Evolutionary conservation across 2,113 vertebrate species (phyloP).

Genomic region (Ifrita kowaldi): DNA sequence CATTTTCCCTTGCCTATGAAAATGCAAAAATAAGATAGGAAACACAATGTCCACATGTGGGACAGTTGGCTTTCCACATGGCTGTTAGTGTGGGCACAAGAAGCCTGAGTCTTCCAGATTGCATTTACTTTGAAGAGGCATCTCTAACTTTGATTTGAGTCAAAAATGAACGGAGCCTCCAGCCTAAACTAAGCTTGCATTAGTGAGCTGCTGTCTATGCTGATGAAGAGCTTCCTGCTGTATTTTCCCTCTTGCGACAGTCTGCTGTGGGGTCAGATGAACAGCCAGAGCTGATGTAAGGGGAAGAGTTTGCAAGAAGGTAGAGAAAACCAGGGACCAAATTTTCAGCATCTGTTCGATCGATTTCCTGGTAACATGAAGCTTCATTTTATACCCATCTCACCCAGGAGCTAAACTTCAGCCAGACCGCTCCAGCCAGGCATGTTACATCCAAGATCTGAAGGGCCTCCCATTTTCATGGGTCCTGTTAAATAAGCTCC

Average conservation of each 20-base stretch:
- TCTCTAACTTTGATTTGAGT: neutral
- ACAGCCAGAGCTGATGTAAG: neutral
- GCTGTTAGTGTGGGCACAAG: rapidly evolving
- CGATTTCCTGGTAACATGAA: neutral
- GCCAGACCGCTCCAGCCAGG: neutral
- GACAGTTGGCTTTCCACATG: rapidly evolving
- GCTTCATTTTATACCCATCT: neutral
- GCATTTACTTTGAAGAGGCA: neutral
- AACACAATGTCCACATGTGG: neutral
- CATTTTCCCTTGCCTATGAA: neutral
- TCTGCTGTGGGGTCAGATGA: neutral
- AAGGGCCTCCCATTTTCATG: neutral
- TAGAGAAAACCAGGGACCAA: neutral
- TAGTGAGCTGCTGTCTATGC: neutral
- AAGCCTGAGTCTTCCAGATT: neutral
- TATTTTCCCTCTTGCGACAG: neutral
- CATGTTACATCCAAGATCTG: neutral
- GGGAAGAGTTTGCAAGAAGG: neutral
- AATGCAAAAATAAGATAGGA: neutral
- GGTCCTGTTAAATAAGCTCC: neutral
- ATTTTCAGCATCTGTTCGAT: neutral
- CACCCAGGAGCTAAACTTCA: neutral
- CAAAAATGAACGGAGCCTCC: neutral
- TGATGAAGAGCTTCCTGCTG: neutral
- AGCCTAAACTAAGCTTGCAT: neutral